Percentiles rank a stretch among this genome's conserved stretches.
These are phyloP conservation scores for Myotis findleyi DNA, from an alignment of 2,797 vertebrate species.

Conservation along the genomic window DNA sequence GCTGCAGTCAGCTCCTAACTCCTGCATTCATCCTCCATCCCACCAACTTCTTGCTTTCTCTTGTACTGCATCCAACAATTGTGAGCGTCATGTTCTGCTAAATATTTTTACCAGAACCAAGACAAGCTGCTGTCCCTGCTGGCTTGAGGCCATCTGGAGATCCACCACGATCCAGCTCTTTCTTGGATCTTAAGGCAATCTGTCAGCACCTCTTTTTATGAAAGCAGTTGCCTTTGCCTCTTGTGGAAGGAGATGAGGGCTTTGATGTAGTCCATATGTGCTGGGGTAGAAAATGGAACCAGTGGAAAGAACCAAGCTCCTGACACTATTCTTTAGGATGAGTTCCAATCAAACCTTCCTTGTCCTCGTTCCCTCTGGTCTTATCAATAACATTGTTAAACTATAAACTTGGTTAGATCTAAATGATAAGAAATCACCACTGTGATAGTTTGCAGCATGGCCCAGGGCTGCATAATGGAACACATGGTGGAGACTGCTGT, in stretches of 20 bases:
- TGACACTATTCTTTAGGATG: not conserved
- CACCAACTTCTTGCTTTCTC: not conserved
- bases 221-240: constrained; percentile 15
- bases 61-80: not conserved
- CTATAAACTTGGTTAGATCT: not conserved
- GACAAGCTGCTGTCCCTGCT: not conserved
- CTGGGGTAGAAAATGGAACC: constrained; percentile 58
- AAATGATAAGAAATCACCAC: constrained; percentile 11
- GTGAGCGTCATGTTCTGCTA: not conserved
- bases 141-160: not conserved
- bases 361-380: not conserved
- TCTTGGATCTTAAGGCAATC: not conserved
- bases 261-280: not conserved
- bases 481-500: not conserved
- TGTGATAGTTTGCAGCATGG: constrained; percentile 25
- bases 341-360: not conserved
- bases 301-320: constrained; percentile 12
- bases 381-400: not conserved
- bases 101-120: constrained; percentile 5
- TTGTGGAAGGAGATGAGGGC: not conserved
- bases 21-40: not conserved
- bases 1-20: not conserved
- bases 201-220: not conserved
- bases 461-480: not conserved
- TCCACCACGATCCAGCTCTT: not conserved